Evolutionary conservation across 1,140 invertebrate species (phyloP).

Genomic region (Arctopsyche grandis): DNA sequence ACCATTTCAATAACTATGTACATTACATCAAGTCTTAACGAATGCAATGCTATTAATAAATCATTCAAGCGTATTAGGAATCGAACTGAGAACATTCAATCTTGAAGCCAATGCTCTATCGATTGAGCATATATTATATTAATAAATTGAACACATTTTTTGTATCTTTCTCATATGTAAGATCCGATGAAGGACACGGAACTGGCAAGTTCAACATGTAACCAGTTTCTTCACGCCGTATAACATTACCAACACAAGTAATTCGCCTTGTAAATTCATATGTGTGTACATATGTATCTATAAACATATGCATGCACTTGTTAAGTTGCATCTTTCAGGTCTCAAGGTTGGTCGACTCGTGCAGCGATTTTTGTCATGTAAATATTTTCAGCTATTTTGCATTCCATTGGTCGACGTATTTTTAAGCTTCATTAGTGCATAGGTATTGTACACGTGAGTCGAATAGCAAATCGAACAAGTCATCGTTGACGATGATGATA

Average conservation of each 20-base stretch:
- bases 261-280: neutral
- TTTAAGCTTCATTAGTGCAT: neutral
- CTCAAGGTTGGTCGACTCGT: neutral
- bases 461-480: constrained; percentile 5
- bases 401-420: neutral
- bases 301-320: neutral
- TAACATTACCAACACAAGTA: neutral
- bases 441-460: neutral
- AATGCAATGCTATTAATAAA: too few relatives aligned
- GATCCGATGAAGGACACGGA: too few relatives aligned
- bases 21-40: too few relatives aligned
- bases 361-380: neutral
- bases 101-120: too few relatives aligned
- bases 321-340: neutral
- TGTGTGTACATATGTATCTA: neutral
- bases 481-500: constrained; percentile 21
- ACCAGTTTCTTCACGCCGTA: constrained; percentile 21
- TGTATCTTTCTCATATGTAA: too few relatives aligned
- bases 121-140: too few relatives aligned
- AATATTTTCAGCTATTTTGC: neutral
- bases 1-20: too few relatives aligned
- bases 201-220: neutral
- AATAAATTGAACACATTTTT: too few relatives aligned
- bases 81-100: too few relatives aligned
- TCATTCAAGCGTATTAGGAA: too few relatives aligned